phyloP scores from a whole-genome alignment of 2,888 invertebrate species.

The Dicranocentrus wangi region DNA sequence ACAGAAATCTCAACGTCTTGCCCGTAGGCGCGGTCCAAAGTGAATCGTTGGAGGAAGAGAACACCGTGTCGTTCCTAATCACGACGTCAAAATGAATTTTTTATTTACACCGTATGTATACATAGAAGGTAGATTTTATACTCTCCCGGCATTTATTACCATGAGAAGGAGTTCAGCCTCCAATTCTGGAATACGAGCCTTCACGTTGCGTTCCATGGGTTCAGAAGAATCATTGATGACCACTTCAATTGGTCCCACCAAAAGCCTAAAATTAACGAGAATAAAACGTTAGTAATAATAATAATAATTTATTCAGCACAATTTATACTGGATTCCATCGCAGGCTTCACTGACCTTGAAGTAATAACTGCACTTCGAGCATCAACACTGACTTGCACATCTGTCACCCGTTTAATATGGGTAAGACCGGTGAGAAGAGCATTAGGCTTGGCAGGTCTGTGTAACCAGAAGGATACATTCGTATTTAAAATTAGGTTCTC shows the following conservation, averaged over 20 bases:
- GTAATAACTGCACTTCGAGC: conserved; percentile 72
- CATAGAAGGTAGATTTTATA: conserved; percentile 5
- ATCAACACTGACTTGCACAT: conserved; percentile 72
- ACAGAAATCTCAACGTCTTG: conserved; percentile 73
- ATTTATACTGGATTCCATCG: no score
- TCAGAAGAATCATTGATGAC: conserved; percentile 72
- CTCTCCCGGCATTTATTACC: no score
- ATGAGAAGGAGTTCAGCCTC: conserved; percentile 72
- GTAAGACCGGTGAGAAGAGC: conserved; percentile 71
- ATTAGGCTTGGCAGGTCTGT: conserved; percentile 72
- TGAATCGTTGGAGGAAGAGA: conserved; percentile 72
- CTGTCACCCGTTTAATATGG: conserved; percentile 69
- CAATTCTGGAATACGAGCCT: conserved; percentile 72
- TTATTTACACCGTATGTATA: background rate
- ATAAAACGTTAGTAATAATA: no score
- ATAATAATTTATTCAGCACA: no score
- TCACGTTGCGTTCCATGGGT: conserved; percentile 72
- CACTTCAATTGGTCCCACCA: conserved; percentile 71
- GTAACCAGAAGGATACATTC: no score
- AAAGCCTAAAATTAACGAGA: conserved; percentile 66
- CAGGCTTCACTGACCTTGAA: conserved; percentile 62
- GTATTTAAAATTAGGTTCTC: no score
- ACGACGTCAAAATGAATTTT: background rate
- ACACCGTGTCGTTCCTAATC: conserved; percentile 72
- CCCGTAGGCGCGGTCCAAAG: conserved; percentile 72